Conservation (phyloP, 92 coral and sea anemone species). For the Micromussa lordhowensis region DNA sequence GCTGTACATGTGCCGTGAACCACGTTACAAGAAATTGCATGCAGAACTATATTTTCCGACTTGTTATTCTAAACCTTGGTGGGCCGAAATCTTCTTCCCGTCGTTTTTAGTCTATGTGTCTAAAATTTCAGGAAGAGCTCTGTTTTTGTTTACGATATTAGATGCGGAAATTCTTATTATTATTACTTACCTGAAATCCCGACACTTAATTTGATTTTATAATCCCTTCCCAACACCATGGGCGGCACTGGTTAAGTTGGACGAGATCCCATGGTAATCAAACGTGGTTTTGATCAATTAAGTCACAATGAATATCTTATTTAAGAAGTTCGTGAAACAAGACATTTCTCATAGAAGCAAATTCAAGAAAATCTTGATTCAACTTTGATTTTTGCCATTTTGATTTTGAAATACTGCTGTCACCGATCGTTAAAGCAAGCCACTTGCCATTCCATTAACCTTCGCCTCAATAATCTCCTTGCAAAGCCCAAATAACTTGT, state of each 20-base stretch:
- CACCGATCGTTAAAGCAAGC: no score
- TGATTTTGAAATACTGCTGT: no score
- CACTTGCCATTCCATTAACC: neutral
- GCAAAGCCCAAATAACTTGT: neutral
- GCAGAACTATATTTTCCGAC: neutral
- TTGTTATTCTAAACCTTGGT: neutral
- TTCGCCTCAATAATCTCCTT: neutral
- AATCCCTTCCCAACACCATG: neutral
- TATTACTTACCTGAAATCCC: neutral
- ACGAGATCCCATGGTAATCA: neutral
- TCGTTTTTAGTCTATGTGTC: neutral
- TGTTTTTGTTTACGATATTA: neutral
- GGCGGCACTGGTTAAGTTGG: neutral
- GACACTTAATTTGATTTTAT: neutral
- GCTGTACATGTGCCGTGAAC: neutral
- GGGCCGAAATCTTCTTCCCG: neutral
- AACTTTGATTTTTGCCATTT: no score
- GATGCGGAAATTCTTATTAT: neutral
- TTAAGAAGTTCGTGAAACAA: no score
- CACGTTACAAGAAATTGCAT: neutral
- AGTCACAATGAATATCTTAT: no score
- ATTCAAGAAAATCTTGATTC: no score
- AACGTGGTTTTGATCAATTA: neutral
- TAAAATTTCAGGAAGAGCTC: slow-evolving; percentile 22
- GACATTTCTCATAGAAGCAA: no score